Evolutionary conservation across 2,113 vertebrate genomes (phyloP).

Genomic region (Corynorhinus townsendii): DNA sequence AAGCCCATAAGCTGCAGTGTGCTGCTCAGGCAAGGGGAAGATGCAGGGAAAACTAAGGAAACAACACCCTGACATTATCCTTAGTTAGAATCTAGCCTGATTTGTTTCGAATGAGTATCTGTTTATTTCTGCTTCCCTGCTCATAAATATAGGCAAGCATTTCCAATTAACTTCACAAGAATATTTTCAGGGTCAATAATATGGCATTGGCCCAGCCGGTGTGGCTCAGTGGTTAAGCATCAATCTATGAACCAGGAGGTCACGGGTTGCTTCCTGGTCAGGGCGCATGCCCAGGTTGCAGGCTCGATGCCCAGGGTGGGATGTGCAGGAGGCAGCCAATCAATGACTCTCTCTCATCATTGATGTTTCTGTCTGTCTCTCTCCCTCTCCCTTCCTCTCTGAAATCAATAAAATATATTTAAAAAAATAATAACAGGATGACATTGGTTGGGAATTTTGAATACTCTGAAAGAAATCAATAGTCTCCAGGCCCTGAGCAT

Average conservation of each 20-base stretch:
- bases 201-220: neutral
- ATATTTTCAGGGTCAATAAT: neutral
- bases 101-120: neutral
- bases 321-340: no score
- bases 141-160: neutral
- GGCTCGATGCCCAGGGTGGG: no score
- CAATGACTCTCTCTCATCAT: no score
- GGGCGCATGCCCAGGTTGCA: no score
- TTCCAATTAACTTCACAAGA: constrained; percentile 32
- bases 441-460: constrained; percentile 9
- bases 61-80: neutral
- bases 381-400: no score
- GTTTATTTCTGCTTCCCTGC: neutral
- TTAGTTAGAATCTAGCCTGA: neutral
- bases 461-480: constrained; percentile 1
- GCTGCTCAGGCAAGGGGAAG: neutral
- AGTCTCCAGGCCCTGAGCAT: neutral
- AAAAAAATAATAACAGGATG: neutral
- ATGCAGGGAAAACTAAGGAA: neutral
- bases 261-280: no score
- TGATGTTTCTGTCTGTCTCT: no score
- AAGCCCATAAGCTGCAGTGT: neutral
- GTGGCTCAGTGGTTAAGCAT: no score
- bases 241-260: no score
- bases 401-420: no score